Evolutionary conservation across 2,888 invertebrate genomes (phyloP).

Genomic region (Stenolophus ochropezus): DNA sequence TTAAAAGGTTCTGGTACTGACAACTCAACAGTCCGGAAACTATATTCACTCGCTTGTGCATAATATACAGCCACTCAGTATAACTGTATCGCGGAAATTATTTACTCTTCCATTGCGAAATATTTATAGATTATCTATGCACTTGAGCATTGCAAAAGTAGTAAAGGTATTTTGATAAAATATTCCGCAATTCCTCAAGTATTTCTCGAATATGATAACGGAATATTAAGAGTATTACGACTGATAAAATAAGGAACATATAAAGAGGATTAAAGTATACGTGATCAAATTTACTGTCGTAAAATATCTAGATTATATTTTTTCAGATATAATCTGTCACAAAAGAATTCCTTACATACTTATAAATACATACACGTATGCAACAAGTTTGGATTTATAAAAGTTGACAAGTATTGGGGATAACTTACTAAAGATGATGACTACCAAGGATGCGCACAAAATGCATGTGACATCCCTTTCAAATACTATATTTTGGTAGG

Average conservation of each 20-base stretch:
- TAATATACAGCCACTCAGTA: constrained; percentile 6
- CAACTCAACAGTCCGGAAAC: constrained; percentile 37
- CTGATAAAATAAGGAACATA: not conserved
- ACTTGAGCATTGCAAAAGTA: no score
- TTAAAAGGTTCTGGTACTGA: constrained; percentile 33
- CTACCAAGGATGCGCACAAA: no score
- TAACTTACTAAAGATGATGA: no score
- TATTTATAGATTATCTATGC: not conserved
- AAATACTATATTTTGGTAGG: no score
- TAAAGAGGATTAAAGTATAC: not conserved
- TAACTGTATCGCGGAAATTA: not conserved
- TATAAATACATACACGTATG: no score
- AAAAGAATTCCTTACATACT: no score
- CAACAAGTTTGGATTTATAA: no score
- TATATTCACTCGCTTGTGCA: constrained; percentile 14
- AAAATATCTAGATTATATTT: no score
- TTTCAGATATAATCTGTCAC: no score
- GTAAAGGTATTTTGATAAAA: not conserved
- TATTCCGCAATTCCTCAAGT: not conserved
- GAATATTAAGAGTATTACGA: no score
- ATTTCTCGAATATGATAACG: not conserved
- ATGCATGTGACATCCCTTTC: no score
- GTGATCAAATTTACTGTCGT: not conserved
- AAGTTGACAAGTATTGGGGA: no score
- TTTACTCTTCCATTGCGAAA: not conserved